phyloP scores from a whole-genome alignment of 2,888 invertebrate species.

The Tipula helvola region DNA sequence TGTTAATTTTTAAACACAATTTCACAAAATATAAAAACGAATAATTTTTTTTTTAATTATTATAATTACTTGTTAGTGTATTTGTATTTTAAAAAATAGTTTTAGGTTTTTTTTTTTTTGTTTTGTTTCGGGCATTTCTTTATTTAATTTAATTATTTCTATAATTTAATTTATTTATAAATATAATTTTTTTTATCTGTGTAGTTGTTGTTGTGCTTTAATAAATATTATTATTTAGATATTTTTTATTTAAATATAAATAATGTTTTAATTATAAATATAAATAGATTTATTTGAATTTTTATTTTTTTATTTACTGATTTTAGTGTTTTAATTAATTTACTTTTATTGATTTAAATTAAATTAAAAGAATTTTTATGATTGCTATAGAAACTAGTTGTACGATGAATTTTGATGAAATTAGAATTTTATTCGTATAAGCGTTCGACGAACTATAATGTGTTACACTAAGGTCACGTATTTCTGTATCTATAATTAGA shows the following conservation, averaged over 20 bases:
- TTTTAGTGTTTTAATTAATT: neutral
- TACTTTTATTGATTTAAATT: neutral
- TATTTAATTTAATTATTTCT: neutral
- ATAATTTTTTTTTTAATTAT: neutral
- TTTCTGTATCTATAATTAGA: conserved; percentile 16
- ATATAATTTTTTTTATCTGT: neutral
- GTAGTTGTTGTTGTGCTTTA: neutral
- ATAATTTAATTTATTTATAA: neutral
- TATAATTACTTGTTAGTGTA: neutral
- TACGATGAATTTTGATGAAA: neutral
- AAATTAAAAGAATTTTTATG: neutral
- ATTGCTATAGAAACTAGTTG: neutral
- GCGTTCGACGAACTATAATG: conserved; percentile 14
- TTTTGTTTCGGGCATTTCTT: neutral
- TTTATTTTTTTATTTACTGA: neutral
- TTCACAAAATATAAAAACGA: neutral
- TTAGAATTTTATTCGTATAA: neutral
- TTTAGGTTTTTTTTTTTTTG: neutral
- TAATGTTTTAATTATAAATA: neutral
- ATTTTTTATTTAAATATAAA: neutral
- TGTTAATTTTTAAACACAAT: neutral
- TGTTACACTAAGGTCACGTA: conserved; percentile 18
- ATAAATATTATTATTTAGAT: neutral
- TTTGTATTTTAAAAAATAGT: neutral
- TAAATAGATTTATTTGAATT: neutral